Evolutionary conservation across 2,888 invertebrate species (phyloP).

Genomic region (Deroplatys truncata): DNA sequence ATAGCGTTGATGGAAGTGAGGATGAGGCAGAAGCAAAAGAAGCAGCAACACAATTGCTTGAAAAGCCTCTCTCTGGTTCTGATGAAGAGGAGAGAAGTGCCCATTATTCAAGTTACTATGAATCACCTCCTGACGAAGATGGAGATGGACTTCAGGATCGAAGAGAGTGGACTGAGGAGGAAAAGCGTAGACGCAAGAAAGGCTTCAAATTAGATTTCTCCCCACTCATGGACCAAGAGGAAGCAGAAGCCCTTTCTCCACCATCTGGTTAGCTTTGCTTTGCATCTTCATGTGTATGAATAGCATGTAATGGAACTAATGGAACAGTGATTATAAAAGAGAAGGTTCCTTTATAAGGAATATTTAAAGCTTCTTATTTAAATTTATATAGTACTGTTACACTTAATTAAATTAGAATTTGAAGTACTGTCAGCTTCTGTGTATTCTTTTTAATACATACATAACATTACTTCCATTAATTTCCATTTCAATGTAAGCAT

Average conservation of each 20-base stretch:
- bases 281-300: too few species aligned
- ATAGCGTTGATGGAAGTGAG: constrained; percentile 37
- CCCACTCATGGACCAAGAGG: constrained; percentile 48
- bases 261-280: not conserved
- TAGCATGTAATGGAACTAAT: too few species aligned
- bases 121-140: constrained; percentile 67
- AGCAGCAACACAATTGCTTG: not conserved
- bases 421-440: too few species aligned
- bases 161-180: constrained; percentile 60
- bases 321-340: too few species aligned
- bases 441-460: too few species aligned
- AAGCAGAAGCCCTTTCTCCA: constrained; percentile 34
- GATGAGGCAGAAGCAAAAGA: constrained; percentile 23
- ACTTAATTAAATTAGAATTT: too few species aligned
- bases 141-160: constrained; percentile 40
- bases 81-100: constrained; percentile 46
- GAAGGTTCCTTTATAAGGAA: too few species aligned
- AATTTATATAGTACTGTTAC: too few species aligned
- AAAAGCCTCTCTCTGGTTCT: not conserved
- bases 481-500: too few species aligned
- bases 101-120: constrained; percentile 70
- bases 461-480: too few species aligned
- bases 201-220: constrained; percentile 74
- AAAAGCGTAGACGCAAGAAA: constrained; percentile 66
- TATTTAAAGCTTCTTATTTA: too few species aligned